Base-by-base conservation (phyloP, 2,888 invertebrate species). In the Podabrus alpinus region DNA sequence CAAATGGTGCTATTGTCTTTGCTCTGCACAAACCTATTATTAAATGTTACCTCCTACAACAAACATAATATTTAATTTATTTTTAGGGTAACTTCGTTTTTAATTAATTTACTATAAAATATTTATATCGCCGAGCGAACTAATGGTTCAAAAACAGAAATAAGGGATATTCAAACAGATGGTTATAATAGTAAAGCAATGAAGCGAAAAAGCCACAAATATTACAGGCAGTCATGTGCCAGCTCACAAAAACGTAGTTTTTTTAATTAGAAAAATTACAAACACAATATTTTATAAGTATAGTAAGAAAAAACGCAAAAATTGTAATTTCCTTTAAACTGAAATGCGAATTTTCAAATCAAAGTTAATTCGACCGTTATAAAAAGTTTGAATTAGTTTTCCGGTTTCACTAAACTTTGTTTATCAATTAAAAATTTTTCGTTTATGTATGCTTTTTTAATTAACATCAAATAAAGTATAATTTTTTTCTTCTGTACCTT, bases 211-310 rank as follows among this genome's bases (percentile, higher is more conserved):
- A 76, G 66, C 73, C 73, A 72, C 76, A 74, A 72, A 72, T 15
- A 68, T 66, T 70, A 64, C 62, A 19, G 81, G 81, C 77, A 68
- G 62, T 74, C 69, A 66, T 75, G 78, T 79, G 76, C 75, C 64
- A 73, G 78, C 82, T 79, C 80, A 80, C 78, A 80, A 78, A 79
- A 80, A 78, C 61, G 45, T 75, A 75, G 15, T 60, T 17, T 19
- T 80, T 78, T 79, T 80, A 83, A 83, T 84, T 84, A 83, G 82
- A 82, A 82, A 82, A 84, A 84, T 82, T 82, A 81, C 81, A 79
- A 80, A 81, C 83, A 83, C 83, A 7, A n/a, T 45, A 45, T 45
- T 45, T 45, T 45, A 45, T n/a, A 45, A n/a, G 82, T 82, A 83
- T 83, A 83, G 81, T 81, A 78, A 80, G 67, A 71, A 74, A 67